Base-by-base conservation (phyloP, 2,113 vertebrate genomes). In the Phodopus roborovskii region DNA sequence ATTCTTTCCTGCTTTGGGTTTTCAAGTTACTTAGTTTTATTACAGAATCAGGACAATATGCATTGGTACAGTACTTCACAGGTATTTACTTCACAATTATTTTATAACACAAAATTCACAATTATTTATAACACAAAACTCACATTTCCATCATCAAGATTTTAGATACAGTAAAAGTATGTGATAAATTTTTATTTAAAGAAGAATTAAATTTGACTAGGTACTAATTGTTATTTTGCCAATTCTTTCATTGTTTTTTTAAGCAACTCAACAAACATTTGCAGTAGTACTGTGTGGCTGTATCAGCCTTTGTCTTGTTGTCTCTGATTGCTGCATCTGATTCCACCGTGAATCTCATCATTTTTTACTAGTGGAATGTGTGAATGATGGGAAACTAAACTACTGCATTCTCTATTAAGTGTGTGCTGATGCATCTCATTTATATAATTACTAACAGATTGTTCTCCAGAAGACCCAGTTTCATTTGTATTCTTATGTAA, bases 401-500 rank as follows among this genome's bases (percentile, higher is more conserved):
- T 60, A 83, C 53, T 60, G 15, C 7, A 75, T 17, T 93, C 5
- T 12, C 20, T 90, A 7, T 39, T 84, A 78, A 48, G 16, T 75
- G 8, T 90, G 9, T 53, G 12, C 24, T 85, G 24, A 56, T 91
- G 24, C 22, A 42, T 79, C 9, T 79, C 8, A 68, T 62, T 87
- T 91, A 36, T 79, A 39, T 77, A 90, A 82, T 50, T 93, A 58
- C 20, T 53, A 77, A 82, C 5, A 89, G 88, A 45, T 77, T 90
- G 15, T 89, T 94, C n/a, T 62, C n/a, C 36, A 85, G 16, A 75
- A 70, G 84, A 66, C 16, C 5, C 26, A 30, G 36, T 84, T 90
- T 91, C 66, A 85, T 93, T 84, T 73, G 64, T 87, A 60, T 13
- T 50, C 4, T 45, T 8, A 2, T 24, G 48, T 87, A 91, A 75